Evolutionary conservation across 2,888 invertebrate species (phyloP).

Genomic region (Keiferia lycopersicella): DNA sequence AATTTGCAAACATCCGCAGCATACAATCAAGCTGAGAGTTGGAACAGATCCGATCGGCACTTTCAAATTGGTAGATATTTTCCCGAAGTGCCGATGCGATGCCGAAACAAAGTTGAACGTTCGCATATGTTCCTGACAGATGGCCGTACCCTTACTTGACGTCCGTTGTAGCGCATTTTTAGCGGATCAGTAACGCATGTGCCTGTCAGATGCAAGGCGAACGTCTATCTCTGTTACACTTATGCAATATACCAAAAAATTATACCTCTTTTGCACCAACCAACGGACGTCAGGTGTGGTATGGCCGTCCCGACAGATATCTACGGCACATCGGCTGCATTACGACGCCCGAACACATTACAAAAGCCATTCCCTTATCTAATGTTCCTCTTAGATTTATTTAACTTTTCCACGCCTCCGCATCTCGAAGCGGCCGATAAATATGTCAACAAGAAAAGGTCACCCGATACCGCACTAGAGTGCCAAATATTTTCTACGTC

Average conservation of each 20-base stretch:
- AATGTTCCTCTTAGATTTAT: conserved; percentile 77
- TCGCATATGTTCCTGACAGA: conserved; percentile 56
- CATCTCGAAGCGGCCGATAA: conserved; percentile 75
- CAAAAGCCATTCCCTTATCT: conserved; percentile 79
- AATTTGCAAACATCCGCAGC: not conserved
- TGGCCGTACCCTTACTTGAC: no score
- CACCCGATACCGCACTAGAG: conserved; percentile 51
- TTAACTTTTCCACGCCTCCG: conserved; percentile 77
- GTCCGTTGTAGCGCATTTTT: no score
- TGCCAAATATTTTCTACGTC: conserved; percentile 17
- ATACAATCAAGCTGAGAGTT: conserved; percentile 15
- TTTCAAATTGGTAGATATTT: conserved; percentile 29
- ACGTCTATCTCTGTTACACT: no score
- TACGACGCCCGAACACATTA: conserved; percentile 79
- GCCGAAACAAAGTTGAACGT: conserved; percentile 55
- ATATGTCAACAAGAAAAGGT: conserved; percentile 76
- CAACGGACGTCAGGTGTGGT: no score
- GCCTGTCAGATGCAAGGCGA: no score
- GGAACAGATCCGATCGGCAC: conserved; percentile 23
- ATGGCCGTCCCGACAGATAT: conserved; percentile 59
- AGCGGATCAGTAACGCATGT: no score
- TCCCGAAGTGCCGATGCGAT: conserved; percentile 28
- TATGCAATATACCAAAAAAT: no score
- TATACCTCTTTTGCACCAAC: no score
- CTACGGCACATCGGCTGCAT: conserved; percentile 76